These are phyloP conservation scores for Microtus oregoni DNA, from an alignment of 2,113 vertebrate species.

Conservation along the genomic window DNA sequence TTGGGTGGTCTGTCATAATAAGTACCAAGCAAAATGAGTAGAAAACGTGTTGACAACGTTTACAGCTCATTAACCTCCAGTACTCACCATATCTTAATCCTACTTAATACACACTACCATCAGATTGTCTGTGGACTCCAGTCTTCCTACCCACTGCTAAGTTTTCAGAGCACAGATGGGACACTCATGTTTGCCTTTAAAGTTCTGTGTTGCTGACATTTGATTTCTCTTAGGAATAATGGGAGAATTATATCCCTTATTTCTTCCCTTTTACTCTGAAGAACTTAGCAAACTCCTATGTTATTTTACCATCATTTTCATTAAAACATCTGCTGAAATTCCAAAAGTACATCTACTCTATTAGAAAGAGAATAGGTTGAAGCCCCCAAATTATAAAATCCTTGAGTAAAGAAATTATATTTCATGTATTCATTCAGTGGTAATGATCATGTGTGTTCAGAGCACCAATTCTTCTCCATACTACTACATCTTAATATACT, in stretches of 20 bases:
- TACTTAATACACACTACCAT: background rate
- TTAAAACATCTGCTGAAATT: background rate
- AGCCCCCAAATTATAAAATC: background rate
- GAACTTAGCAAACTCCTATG: background rate
- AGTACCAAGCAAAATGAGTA: slow-evolving; percentile 22
- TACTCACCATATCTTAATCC: background rate
- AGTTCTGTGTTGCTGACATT: background rate
- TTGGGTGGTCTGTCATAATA: background rate
- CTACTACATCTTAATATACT: background rate
- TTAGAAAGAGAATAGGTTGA: background rate
- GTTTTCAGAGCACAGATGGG: background rate
- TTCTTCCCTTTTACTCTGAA: background rate
- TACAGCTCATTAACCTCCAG: background rate
- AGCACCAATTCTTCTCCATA: background rate
- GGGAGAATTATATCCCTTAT: background rate
- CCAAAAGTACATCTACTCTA: background rate
- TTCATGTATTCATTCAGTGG: background rate
- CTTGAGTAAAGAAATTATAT: background rate
- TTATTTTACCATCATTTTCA: slow-evolving; percentile 2
- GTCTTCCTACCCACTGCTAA: background rate
- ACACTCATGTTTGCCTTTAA: background rate
- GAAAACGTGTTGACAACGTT: background rate
- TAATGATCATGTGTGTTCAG: background rate
- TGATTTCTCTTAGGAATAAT: slow-evolving; percentile 1
- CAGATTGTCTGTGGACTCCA: background rate